Conservation (phyloP, 2,888 invertebrate species). For the Temnothorax ravouxi region DNA sequence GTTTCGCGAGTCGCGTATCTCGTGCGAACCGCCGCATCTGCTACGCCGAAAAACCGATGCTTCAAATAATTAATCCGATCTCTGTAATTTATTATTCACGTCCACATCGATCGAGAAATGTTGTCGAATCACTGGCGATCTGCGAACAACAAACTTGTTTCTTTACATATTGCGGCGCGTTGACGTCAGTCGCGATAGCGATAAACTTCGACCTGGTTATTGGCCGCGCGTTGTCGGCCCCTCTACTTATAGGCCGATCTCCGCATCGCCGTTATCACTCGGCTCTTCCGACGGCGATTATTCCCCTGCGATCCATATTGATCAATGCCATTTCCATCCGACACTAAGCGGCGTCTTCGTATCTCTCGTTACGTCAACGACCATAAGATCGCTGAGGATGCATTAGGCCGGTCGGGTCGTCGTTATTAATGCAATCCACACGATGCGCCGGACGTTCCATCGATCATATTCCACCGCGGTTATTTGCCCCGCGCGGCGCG, state of each 20-base stretch:
- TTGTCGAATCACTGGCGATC: background rate
- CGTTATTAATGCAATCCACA: constrained; percentile 68
- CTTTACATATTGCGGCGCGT: constrained; percentile 20
- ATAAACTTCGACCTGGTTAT: background rate
- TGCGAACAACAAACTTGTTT: background rate
- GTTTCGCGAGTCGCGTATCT: constrained; percentile 4
- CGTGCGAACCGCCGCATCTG: background rate
- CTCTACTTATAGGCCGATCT: background rate
- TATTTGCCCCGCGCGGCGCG: constrained; percentile 30
- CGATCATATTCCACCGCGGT: constrained; percentile 66
- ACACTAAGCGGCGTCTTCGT: constrained; percentile 52
- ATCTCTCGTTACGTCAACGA: constrained; percentile 49
- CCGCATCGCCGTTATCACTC: constrained; percentile 37
- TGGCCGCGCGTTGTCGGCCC: background rate
- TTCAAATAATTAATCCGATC: background rate
- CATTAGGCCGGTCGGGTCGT: constrained; percentile 67
- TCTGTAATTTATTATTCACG: constrained; percentile 10
- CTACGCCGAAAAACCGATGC: background rate
- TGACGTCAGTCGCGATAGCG: background rate
- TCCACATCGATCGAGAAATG: background rate
- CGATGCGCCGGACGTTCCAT: constrained; percentile 60
- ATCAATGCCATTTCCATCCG: background rate
- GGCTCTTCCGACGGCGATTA: constrained; percentile 7
- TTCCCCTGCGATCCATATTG: constrained; percentile 41
- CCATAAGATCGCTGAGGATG: constrained; percentile 59